A percentile compares a stretch with the other conserved stretches of the same genome.
Evolutionary conservation across 1,140 invertebrate genomes (phyloP).

Genomic region (silkworm (Bombyx mori)): ASM3026992v2 NC_085113.1:10036501-10037000

Average conservation of each 20-base stretch:
- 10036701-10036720: slow-evolving; percentile 20
- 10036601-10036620: slow-evolving; percentile 13
- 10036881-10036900: no score
- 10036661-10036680: slow-evolving; percentile 24
- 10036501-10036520: no score
- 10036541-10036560: slow-evolving; percentile 2
- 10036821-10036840: no score
- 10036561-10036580: slow-evolving; percentile 7
- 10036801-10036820: no score
- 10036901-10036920: no score
- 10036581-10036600: slow-evolving; percentile 14
- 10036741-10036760: slow-evolving; percentile 12
- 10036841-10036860: no score
- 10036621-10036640: slow-evolving; percentile 13
- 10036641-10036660: slow-evolving; percentile 18
- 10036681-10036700: slow-evolving; percentile 12
- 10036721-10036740: slow-evolving; percentile 24
- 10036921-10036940: no score
- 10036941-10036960: no score
- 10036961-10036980: no score
- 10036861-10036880: no score
- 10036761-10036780: slow-evolving; percentile 19
- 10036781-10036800: no score
- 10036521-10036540: not conserved
- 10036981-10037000: no score